Evolutionary conservation across 2,888 invertebrate species (phyloP).

Genomic region (Conomelus anceps): DNA sequence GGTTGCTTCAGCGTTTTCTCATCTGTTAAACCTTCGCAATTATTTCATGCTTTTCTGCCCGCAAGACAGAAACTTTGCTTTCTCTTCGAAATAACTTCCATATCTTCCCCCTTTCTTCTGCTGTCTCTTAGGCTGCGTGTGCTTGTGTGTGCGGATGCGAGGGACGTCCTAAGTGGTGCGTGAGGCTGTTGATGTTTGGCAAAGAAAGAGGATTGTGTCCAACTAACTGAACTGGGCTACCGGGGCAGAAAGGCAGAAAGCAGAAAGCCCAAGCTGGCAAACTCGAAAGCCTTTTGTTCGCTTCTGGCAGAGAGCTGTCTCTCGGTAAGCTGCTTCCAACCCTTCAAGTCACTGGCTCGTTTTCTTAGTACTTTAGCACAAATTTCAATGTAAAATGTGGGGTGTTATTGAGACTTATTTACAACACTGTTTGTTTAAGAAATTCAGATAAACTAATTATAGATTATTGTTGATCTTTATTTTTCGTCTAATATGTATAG

Average conservation of each 20-base stretch:
- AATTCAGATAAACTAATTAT: too few relatives aligned
- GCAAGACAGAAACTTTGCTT: slow-evolving; percentile 10
- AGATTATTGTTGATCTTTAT: too few relatives aligned
- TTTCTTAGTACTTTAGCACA: neutral
- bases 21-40: slow-evolving; percentile 6
- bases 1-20: neutral
- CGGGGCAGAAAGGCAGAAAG: neutral
- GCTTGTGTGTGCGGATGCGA: neutral
- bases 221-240: neutral
- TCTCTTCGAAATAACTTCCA: slow-evolving; percentile 7
- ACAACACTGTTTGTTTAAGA: too few relatives aligned
- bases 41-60: slow-evolving; percentile 14
- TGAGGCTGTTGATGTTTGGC: neutral
- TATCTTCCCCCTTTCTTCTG: neutral
- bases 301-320: neutral
- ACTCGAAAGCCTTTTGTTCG: neutral
- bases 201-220: neutral
- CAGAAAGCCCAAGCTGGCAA: too few relatives aligned
- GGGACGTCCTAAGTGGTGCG: neutral
- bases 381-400: neutral
- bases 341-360: neutral
- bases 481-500: too few relatives aligned
- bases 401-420: neutral
- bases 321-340: neutral
- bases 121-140: neutral